Conservation (phyloP, 2,888 invertebrate genomes). For the Phengaris arion region DNA sequence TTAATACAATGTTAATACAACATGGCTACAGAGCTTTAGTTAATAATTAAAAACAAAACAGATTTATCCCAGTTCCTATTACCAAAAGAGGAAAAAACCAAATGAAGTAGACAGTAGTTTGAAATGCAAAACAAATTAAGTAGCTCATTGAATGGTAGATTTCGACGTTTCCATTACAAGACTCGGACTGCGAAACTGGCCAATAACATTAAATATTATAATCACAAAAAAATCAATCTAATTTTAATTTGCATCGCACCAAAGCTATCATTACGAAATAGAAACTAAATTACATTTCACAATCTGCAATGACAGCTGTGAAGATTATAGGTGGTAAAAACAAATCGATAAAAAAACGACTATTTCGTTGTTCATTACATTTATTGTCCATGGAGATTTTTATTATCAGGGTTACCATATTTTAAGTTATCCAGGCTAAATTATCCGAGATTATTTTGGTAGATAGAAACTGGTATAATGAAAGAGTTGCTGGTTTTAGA, state of each 20-base stretch:
- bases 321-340: conserved; percentile 23
- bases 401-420: neutral
- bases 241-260: conserved; percentile 5
- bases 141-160: neutral
- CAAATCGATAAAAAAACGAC: too few relatives aligned
- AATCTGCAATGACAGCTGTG: conserved; percentile 2
- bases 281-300: conserved; percentile 20
- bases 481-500: too few relatives aligned
- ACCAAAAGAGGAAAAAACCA: too few relatives aligned
- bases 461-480: too few relatives aligned
- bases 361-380: conserved; percentile 11
- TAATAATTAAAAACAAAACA: too few relatives aligned
- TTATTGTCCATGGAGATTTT: neutral
- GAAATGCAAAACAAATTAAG: neutral
- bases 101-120: neutral
- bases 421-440: neutral
- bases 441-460: too few relatives aligned
- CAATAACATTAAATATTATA: neutral
- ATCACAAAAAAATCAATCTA: conserved; percentile 16
- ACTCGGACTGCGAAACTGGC: neutral
- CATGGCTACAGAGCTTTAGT: too few relatives aligned
- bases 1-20: too few relatives aligned
- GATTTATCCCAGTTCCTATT: neutral
- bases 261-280: conserved; percentile 26
- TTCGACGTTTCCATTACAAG: neutral